Conservation (phyloP, 2,888 invertebrate species). For the Escarpia spicata region DNA sequence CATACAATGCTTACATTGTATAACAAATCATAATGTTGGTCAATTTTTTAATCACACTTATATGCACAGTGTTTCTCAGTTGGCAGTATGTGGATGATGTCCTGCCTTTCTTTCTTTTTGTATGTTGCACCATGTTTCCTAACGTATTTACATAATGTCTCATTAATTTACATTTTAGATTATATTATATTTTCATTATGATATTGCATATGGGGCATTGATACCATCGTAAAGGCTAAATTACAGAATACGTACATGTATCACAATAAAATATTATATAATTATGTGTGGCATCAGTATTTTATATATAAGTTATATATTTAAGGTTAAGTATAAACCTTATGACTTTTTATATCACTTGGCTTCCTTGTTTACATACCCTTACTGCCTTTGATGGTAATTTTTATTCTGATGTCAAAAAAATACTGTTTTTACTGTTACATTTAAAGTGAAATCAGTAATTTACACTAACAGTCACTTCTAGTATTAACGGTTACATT, state of each 20-base stretch:
- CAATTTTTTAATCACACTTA: background rate
- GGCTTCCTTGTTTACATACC: background rate
- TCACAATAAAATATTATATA: constrained; percentile 21
- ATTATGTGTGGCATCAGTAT: background rate
- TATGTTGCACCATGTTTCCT: background rate
- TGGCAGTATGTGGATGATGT: too few species aligned
- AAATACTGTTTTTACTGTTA: background rate
- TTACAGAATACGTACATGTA: background rate
- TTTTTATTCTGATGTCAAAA: background rate
- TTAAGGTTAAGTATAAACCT: too few species aligned
- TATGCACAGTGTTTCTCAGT: too few species aligned
- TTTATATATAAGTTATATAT: too few species aligned
- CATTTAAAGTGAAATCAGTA: background rate
- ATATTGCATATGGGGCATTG: background rate
- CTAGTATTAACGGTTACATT: background rate
- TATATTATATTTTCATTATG: background rate
- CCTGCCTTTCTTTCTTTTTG: background rate
- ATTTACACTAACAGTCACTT: background rate
- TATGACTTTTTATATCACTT: too few species aligned
- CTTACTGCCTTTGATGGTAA: background rate
- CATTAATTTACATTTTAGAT: too few species aligned
- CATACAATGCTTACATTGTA: background rate
- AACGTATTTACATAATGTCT: too few species aligned
- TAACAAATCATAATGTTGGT: background rate
- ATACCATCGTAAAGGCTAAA: background rate